phyloP scores from a whole-genome alignment of 1,140 invertebrate genomes.

The Cydia pomonella region DNA sequence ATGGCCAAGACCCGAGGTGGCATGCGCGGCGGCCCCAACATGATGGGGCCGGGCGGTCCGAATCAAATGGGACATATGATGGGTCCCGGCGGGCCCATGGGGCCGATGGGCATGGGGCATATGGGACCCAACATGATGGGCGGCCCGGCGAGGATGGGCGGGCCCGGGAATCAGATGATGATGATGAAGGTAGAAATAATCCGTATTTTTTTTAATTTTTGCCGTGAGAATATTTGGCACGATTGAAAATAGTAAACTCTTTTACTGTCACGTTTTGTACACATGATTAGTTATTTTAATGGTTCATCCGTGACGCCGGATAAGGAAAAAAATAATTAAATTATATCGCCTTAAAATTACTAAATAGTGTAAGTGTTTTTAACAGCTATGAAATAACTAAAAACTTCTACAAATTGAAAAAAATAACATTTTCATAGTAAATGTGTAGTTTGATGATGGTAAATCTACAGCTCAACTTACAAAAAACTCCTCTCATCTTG shows the following conservation, averaged over 20 bases:
- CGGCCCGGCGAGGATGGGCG: constrained; percentile 66
- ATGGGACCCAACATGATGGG: constrained; percentile 80
- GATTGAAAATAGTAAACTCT: background rate
- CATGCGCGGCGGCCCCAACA: constrained; percentile 79
- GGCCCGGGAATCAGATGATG: constrained; percentile 75
- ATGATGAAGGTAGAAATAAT: constrained; percentile 80
- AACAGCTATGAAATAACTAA: background rate
- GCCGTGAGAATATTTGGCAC: no score
- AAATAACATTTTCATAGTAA: no score
- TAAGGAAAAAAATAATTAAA: no score
- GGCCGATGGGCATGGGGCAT: constrained; percentile 75
- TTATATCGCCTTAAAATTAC: no score
- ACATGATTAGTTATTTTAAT: no score
- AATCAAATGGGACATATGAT: constrained; percentile 78
- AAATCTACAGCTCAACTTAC: no score
- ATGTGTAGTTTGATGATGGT: no score
- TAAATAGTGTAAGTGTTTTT: background rate
- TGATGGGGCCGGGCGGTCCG: constrained; percentile 57
- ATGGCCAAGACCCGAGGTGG: constrained; percentile 87
- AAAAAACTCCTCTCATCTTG: no score
- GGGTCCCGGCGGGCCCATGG: constrained; percentile 67
- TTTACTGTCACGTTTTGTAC: no score
- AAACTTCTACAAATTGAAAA: no score
- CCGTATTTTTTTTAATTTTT: no score
- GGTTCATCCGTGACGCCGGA: no score